Evolutionary conservation across 2,888 invertebrate species (phyloP), one percentile per base, ranked within the genome.

Genomic region (Rhabditoides inermis): DNA sequence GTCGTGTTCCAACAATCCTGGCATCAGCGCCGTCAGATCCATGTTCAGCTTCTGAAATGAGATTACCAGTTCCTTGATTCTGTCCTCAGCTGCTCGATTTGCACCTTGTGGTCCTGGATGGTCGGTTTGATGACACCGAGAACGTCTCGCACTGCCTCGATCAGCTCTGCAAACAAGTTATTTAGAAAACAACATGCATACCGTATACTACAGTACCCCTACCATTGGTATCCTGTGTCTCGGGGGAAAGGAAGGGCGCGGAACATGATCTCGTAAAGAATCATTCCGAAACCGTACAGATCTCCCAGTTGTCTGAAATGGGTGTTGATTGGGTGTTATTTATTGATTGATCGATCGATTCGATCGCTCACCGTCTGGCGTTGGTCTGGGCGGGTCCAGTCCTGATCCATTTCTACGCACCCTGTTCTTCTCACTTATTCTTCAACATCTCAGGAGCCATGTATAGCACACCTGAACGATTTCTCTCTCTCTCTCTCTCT

Each of bases 381-480:
- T n/a, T n/a, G n/a, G n/a, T n/a, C n/a, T n/a, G n/a, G n/a, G n/a
- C n/a, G n/a, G n/a, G 56, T 44, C 64, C 64, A 64, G 30, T 64
- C 65, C 48, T 65, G 63, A 60, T 68, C 68, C n/a, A 68, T 63
- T 36, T n/a, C 68, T 36, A 50, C 63, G 46, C 25, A 40, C 36
- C 18, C 63, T 44, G 50, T 74, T 74, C 46, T 61, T 63, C 49
- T 75, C 72, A 12, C 72, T 56, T n/a, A 46, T 69, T 73, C 46
- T 74, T 74, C 36, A 74, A 53, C 68, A 70, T 60, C 49, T 74
- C 74, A 6, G 74, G 74, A 15, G 74, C 63, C 22, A 63, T 65
- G 54, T 74, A 74, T 7, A 74, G 55, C n/a, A 59, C 55, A n/a
- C 57, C 61, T 63, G 41, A 45, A 60, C n/a, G n/a, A n/a, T n/a